These are phyloP conservation scores for Troilus luridus DNA, from an alignment of 2,888 invertebrate species.

Conservation along the genomic window DNA sequence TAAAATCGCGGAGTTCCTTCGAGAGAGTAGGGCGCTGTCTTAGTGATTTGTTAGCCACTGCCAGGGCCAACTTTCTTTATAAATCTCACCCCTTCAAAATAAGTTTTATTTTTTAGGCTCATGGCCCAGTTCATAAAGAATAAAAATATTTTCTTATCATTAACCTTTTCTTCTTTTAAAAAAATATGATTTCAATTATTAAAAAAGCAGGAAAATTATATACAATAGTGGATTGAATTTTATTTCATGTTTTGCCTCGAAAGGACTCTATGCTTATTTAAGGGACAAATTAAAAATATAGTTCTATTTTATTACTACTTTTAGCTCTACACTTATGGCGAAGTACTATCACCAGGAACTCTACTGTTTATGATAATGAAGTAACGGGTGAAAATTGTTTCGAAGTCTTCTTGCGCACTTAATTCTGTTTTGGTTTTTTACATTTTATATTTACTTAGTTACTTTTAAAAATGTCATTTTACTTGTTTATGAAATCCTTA, in stretches of 20 bases:
- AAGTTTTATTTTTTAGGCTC: slow-evolving; percentile 34
- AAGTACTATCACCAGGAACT: no score
- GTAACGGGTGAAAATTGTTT: no score
- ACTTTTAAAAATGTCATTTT: no score
- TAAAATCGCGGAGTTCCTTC: slow-evolving; percentile 11
- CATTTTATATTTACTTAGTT: no score
- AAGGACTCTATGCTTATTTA: neutral
- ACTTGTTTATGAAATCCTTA: no score
- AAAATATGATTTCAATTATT: neutral
- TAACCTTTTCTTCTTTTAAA: neutral
- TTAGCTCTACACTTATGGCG: no score
- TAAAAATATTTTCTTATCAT: neutral
- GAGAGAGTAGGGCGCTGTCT: slow-evolving; percentile 21
- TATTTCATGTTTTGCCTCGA: neutral
- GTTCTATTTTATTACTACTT: neutral
- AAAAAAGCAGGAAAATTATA: neutral
- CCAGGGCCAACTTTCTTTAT: slow-evolving; percentile 23
- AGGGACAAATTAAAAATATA: neutral
- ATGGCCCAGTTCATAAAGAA: slow-evolving; percentile 12
- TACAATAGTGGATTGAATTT: neutral
- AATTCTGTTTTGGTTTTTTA: no score
- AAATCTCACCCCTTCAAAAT: slow-evolving; percentile 49
- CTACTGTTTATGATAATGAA: no score
- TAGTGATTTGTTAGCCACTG: slow-evolving; percentile 28
- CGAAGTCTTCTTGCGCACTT: no score